Evolutionary conservation across 2,797 vertebrate species (phyloP), one percentile per base, ranked within the genome.

Genomic region (Leucoraja ocellata): DNA sequence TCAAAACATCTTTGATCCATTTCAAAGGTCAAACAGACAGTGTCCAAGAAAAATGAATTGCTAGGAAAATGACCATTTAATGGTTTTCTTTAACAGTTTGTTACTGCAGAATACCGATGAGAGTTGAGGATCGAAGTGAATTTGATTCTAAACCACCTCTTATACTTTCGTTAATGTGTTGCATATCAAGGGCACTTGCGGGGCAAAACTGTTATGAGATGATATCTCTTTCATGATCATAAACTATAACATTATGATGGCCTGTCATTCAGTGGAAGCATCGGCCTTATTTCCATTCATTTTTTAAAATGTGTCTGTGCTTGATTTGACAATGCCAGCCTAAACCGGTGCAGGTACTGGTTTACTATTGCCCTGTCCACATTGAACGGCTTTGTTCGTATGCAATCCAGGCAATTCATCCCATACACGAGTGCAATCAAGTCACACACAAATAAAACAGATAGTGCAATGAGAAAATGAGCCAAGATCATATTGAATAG

Each of bases 21-120:
- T 76, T 92, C n/a, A 54, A 58, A 92, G 90, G 90, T 92, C 90
- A 92, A 84, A 71, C 39, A 74, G 39, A 23, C 46, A 54, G 36
- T 28, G 39, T 71, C 25, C 39, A 4, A 61, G 46, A 46, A 46
- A 76, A 54, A 92, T 46, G 39, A 92, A 74, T 74, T 92, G 76
- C 76, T 76, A 92, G 16, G 11, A 9, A 76, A 92, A 74, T 68
- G 73, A 71, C n/a, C 73, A 74, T 58, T 28, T 74, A 92, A 92
- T 76, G 25, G 46, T 76, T 39, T 92, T 91, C 23, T 91, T 71
- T 16, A 16, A 92, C 54, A 14, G 25, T 76, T 46, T 23, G 32
- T 91, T 46, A 32, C 5, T n/a, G 36, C 39, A 84, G 54, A 61
- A 84, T 84, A 46, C 23, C 76, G 28, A 92, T 39, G 32, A 54